Evolutionary conservation across 1,140 invertebrate genomes (phyloP).

Genomic region (Choristoneura fumiferana): DNA sequence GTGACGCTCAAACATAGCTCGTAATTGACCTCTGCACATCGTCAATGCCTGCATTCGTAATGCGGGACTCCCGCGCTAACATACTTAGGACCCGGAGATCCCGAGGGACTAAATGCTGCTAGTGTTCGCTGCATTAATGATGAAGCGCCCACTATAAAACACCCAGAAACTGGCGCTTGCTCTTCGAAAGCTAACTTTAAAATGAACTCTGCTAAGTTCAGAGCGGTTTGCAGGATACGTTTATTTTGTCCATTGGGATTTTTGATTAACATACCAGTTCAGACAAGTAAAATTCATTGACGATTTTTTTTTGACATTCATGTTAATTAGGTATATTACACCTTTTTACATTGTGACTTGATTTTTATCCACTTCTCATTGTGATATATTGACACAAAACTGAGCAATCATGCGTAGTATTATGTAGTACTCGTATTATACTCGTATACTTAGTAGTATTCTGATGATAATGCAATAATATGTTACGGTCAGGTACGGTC

Average conservation of each 20-base stretch:
- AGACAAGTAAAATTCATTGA: neutral
- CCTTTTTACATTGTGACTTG: too few relatives aligned
- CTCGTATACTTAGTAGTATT: too few relatives aligned
- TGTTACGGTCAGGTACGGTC: too few relatives aligned
- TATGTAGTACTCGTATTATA: too few relatives aligned
- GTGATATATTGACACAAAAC: too few relatives aligned
- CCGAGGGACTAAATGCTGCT: slow-evolving; percentile 8
- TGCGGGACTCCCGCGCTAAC: slow-evolving; percentile 3
- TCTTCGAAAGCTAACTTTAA: neutral
- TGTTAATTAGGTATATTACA: too few relatives aligned
- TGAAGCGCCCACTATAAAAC: slow-evolving; percentile 10
- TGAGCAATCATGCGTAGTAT: too few relatives aligned
- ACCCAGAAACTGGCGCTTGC: neutral
- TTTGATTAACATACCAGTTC: neutral
- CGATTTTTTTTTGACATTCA: too few relatives aligned
- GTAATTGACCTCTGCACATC: slow-evolving; percentile 15
- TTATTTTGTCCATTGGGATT: neutral
- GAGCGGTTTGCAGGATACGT: neutral
- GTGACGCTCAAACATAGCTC: slow-evolving; percentile 3
- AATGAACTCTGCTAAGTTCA: neutral
- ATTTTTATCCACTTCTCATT: too few relatives aligned
- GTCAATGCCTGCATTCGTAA: slow-evolving; percentile 18
- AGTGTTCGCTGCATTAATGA: slow-evolving; percentile 14
- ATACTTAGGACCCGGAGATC: slow-evolving; percentile 6
- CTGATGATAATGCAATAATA: too few relatives aligned